A percentile compares a stretch with the other conserved stretches of the same genome.
These are phyloP conservation scores for Spialia ferax DNA, from an alignment of 2,888 invertebrate species.

Conservation along the genomic window DNA sequence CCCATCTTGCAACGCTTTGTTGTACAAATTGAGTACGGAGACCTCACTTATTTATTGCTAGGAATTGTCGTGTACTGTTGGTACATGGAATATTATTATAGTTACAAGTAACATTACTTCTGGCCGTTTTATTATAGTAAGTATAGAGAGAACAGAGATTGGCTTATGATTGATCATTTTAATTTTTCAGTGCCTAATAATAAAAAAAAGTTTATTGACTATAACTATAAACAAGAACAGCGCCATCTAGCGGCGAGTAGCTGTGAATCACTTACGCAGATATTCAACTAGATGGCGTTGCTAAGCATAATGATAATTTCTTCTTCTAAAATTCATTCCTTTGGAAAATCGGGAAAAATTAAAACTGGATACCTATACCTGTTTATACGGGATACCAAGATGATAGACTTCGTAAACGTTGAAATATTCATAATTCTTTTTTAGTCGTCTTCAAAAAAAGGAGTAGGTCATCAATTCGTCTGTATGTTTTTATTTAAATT, in stretches of 20 bases:
- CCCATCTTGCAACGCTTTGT: conserved; percentile 64
- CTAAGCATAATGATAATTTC: not conserved
- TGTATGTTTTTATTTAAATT: no score
- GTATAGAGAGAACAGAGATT: not conserved
- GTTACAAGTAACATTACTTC: not conserved
- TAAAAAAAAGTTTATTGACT: no score
- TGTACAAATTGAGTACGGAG: conserved; percentile 45
- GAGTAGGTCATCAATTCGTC: no score
- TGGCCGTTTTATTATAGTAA: not conserved
- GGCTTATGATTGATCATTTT: not conserved
- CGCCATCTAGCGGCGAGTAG: conserved; percentile 71
- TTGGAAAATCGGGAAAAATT: no score
- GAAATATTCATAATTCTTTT: no score
- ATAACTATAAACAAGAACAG: not conserved
- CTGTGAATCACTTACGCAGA: not conserved
- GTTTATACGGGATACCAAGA: no score
- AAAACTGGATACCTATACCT: no score
- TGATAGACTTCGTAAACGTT: no score
- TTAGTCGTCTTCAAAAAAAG: no score
- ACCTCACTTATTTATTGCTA: conserved; percentile 7
- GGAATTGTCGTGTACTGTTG: not conserved
- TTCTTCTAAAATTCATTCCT: no score
- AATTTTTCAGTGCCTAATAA: not conserved
- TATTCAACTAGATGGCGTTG: conserved; percentile 50
- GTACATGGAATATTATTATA: not conserved